Percentiles rank a stretch among this genome's conserved stretches.
Conservation (phyloP, 2,888 invertebrate species). For the Pristionchus fissidentatus region DNA sequence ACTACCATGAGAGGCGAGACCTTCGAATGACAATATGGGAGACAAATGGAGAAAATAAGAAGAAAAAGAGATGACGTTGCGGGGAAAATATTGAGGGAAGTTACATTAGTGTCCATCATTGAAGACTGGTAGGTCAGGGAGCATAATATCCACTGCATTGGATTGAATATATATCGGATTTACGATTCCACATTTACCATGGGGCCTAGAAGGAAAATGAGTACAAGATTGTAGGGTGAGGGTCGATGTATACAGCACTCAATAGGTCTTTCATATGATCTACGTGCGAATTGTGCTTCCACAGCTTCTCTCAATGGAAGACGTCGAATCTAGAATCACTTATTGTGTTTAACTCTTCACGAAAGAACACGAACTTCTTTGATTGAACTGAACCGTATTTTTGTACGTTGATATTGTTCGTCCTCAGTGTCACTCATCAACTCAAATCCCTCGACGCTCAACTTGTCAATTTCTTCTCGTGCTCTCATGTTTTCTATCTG, state of each 20-base stretch:
- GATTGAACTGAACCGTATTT: conserved; percentile 3
- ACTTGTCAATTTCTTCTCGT: background rate
- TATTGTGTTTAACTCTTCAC: background rate
- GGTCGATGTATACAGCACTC: background rate
- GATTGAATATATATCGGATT: background rate
- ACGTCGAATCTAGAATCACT: conserved; percentile 23
- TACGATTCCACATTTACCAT: conserved; percentile 20
- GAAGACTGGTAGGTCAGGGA: conserved; percentile 29
- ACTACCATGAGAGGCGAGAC: conserved; percentile 1
- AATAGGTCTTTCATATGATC: background rate
- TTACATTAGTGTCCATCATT: background rate
- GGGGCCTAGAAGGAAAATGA: background rate
- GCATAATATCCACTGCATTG: conserved; percentile 28
- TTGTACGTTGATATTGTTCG: background rate
- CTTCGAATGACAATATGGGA: background rate
- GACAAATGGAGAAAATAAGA: conserved; percentile 9
- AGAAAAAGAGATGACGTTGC: conserved; percentile 38
- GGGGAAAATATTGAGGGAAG: conserved; percentile 43
- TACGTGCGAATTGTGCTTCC: conserved; percentile 14
- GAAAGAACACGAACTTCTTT: background rate
- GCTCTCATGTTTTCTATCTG: background rate
- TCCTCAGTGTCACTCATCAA: conserved; percentile 26
- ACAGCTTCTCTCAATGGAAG: background rate
- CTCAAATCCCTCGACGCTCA: conserved; percentile 40
- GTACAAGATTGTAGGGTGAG: background rate